Evolutionary conservation across 1,140 invertebrate species (phyloP).

Genomic region (Ips nitidus): DNA sequence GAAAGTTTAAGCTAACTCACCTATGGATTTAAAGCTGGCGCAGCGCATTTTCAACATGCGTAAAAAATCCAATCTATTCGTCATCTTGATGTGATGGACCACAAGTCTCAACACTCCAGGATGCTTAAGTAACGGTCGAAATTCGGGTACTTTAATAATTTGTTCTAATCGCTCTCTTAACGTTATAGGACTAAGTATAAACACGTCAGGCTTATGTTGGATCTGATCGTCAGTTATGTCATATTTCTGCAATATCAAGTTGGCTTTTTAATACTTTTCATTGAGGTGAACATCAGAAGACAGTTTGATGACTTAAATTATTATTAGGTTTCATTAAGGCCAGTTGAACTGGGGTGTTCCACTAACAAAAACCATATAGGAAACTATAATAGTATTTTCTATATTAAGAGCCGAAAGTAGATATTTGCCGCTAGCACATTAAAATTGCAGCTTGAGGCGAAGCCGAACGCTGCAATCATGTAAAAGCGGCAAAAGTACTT

Average conservation of each 20-base stretch:
- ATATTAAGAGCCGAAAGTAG: too few relatives aligned
- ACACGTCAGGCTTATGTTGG: conserved; percentile 52
- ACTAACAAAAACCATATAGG: neutral
- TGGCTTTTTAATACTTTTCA: neutral
- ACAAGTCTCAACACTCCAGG: conserved; percentile 58
- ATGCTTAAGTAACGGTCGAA: conserved; percentile 55
- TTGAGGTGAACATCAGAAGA: neutral
- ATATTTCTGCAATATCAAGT: conserved; percentile 23
- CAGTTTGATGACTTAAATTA: neutral
- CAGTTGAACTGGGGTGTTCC: too few relatives aligned
- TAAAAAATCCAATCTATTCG: conserved; percentile 54
- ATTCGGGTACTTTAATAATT: conserved; percentile 54
- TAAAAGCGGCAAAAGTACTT: too few relatives aligned
- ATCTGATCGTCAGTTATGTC: conserved; percentile 52
- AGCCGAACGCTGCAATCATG: too few relatives aligned
- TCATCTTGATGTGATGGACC: conserved; percentile 52
- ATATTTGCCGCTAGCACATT: too few relatives aligned
- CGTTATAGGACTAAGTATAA: conserved; percentile 52
- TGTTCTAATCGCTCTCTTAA: conserved; percentile 54
- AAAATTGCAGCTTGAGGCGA: too few relatives aligned
- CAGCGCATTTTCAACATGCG: conserved; percentile 54
- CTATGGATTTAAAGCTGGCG: conserved; percentile 54
- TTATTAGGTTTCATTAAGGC: neutral
- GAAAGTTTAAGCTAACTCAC: conserved; percentile 38
- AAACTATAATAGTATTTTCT: too few relatives aligned